Evolutionary conservation across 2,797 vertebrate genomes (phyloP).

Genomic region (Pseudotriccus pelzelni): DNA sequence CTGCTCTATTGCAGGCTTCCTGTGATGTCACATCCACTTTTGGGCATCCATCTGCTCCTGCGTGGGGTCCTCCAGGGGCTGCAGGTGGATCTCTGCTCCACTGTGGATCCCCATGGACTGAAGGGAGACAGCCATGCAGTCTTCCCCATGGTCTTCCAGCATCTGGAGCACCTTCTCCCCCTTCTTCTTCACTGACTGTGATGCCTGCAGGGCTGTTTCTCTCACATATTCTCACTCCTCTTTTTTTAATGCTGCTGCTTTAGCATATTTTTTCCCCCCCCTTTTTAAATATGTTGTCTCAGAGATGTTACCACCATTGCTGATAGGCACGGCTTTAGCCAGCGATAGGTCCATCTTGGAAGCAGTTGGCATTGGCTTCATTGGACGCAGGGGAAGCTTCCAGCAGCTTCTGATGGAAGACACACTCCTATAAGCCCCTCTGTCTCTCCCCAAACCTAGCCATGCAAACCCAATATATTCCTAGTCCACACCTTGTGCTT

Average conservation of each 20-base stretch:
- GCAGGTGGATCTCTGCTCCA: background rate
- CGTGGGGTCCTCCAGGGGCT: background rate
- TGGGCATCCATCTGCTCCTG: background rate
- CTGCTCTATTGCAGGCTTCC: background rate
- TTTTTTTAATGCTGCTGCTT: background rate
- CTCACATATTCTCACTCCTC: background rate
- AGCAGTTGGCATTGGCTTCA: fast-evolving
- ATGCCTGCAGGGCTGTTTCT: background rate
- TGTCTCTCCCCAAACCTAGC: background rate
- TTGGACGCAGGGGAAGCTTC: background rate
- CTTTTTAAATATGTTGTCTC: fast-evolving
- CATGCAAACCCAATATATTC: background rate
- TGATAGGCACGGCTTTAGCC: fast-evolving
- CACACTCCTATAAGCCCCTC: background rate
- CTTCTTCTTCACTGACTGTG: background rate
- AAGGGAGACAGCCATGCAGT: background rate
- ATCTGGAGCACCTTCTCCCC: background rate
- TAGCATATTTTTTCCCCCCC: fast-evolving
- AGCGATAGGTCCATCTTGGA: fast-evolving
- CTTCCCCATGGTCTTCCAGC: background rate
- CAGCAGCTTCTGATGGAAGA: background rate
- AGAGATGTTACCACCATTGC: fast-evolving
- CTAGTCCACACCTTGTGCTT: background rate
- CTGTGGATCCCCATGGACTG: background rate
- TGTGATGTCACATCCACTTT: background rate